Conservation (phyloP, 2,888 invertebrate species). For the Parelbella ahira region DNA sequence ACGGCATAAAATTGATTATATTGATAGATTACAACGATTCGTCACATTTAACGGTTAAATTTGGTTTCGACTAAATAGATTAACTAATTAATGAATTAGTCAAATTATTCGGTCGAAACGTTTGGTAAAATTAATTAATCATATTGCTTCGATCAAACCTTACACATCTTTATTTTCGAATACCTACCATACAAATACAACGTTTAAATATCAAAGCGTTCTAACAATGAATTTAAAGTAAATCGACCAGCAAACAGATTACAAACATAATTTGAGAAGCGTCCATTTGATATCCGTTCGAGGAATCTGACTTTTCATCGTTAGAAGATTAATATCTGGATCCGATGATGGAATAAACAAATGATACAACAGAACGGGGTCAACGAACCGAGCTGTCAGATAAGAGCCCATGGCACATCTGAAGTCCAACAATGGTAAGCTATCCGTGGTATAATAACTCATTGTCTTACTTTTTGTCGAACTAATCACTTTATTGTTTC, state of each 20-base stretch:
- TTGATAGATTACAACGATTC: no score
- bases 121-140: no score
- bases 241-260: conserved; percentile 55
- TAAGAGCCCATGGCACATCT: conserved; percentile 37
- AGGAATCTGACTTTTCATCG: conserved; percentile 66
- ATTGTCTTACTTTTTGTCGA: conserved; percentile 77
- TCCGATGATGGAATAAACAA: conserved; percentile 72
- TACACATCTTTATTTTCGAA: no score
- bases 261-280: conserved; percentile 54
- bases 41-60: no score
- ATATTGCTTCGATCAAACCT: no score
- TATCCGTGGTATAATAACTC: conserved; percentile 75
- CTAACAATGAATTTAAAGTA: conserved; percentile 26
- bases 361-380: conserved; percentile 62
- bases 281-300: conserved; percentile 53
- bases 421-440: conserved; percentile 62
- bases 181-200: background rate
- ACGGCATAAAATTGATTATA: no score
- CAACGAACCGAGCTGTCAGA: conserved; percentile 61
- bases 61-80: no score
- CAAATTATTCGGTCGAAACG: no score
- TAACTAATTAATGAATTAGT: no score
- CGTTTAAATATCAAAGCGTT: background rate
- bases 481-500: conserved; percentile 80
- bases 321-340: conserved; percentile 66